Evolutionary conservation across 30 jellyfish, hydroid and myxozoan genomes (phyloP).

Genomic region (Catostylus mosaicus): DNA sequence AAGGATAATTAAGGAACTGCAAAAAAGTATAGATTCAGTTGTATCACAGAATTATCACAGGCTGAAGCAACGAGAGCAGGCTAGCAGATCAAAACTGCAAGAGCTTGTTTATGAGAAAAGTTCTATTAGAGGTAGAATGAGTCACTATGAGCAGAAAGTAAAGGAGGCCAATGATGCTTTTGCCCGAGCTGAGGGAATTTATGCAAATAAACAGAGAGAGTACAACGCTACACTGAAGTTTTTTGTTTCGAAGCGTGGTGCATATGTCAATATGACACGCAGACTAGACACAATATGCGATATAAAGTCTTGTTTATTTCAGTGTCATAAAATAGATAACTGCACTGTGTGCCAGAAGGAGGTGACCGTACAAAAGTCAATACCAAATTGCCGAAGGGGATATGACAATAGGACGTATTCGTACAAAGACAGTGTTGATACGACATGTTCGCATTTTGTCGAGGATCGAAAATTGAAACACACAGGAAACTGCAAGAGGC

Average conservation of each 20-base stretch:
- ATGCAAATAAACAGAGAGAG: constrained; percentile 5
- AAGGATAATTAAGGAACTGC: constrained; percentile 50
- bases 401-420: constrained; percentile 61
- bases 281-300: constrained; percentile 54
- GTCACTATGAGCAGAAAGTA: constrained; percentile 21
- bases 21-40: constrained; percentile 45
- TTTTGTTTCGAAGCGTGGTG: constrained; percentile 14
- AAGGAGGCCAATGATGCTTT: constrained; percentile 7
- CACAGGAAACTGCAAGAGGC: constrained; percentile 90
- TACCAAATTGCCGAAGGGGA: constrained; percentile 65
- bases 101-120: constrained; percentile 32
- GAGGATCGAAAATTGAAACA: constrained; percentile 82
- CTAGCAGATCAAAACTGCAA: constrained; percentile 12
- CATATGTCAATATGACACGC: constrained; percentile 8
- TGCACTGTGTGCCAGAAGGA: constrained; percentile 85
- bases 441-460: constrained; percentile 85
- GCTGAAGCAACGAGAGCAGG: constrained; percentile 15
- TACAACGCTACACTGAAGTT: constrained; percentile 17
- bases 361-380: constrained; percentile 34
- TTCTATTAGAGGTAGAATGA: constrained; percentile 22
- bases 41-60: constrained; percentile 18
- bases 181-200: constrained; percentile 7
- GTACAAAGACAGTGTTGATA: constrained; percentile 28
- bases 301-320: constrained; percentile 46
- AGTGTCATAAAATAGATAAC: constrained; percentile 60